A percentile compares a stretch with the other conserved stretches of the same genome.
Evolutionary conservation across 2,113 vertebrate genomes (phyloP).

Genomic region (Tragelaphus scriptus): DNA sequence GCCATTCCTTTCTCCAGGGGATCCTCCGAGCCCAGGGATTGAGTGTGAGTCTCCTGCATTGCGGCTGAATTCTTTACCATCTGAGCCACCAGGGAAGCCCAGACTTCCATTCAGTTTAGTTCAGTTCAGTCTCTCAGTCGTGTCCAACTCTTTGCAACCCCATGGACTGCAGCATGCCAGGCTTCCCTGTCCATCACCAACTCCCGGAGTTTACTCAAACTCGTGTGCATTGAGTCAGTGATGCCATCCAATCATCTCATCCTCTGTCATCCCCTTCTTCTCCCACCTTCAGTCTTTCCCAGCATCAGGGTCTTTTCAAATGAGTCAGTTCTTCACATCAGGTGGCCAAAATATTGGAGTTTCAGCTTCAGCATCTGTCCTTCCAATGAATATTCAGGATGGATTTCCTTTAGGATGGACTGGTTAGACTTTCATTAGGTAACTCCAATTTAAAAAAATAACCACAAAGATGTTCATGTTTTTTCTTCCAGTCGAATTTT

Average conservation of each 20-base stretch:
- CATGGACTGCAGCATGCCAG: not conserved
- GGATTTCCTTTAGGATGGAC: not conserved
- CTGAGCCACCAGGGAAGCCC: not conserved
- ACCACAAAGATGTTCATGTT: not conserved
- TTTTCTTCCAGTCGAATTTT: not conserved
- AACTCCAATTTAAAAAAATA: not conserved
- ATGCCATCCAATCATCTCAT: not conserved
- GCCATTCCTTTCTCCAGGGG: not conserved
- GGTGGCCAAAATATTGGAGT: not conserved
- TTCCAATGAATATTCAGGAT: not conserved
- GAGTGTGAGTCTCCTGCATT: not conserved
- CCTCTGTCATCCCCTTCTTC: not conserved
- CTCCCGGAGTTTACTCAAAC: not conserved
- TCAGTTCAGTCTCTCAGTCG: not conserved
- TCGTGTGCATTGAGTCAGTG: not conserved
- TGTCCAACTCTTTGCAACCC: not conserved
- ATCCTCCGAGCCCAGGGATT: not conserved
- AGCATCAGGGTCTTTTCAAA: not conserved
- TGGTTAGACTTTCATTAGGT: not conserved
- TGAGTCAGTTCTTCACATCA: not conserved
- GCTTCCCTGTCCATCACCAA: not conserved
- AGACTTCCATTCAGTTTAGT: not conserved
- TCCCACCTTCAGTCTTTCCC: not conserved
- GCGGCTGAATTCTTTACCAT: not conserved
- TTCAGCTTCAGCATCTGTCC: not conserved